Base-by-base conservation (phyloP, 2,797 vertebrate species). In the Micropoecilia bifurca region DNA sequence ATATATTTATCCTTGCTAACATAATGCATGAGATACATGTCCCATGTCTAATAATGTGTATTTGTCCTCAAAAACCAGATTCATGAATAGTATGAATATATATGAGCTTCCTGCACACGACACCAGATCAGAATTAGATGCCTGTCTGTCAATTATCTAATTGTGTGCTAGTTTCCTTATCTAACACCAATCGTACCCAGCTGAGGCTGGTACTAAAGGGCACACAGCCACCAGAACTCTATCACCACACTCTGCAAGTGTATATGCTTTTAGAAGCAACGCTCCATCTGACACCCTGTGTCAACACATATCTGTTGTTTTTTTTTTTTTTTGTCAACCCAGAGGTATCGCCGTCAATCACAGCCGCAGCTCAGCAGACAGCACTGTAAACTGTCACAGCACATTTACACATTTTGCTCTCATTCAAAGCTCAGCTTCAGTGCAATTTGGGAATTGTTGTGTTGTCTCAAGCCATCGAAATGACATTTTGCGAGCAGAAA, bases 221-320 rank as follows among this genome's bases (percentile, higher is more conserved):
- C 87, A 90, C 73, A 57, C 33, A 75, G 46, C 59, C 63, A 74
- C 53, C 43, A 69, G 47, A 63, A 83, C 18, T 66, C 48, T 41
- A 59, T 78, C 72, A 77, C 13, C 4, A 59, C 63, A 16, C 82
- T 78, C 48, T 43, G 45, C 50, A 88, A 89, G 87, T 78, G 83
- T 71, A 71, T n/a, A 48, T 53, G 57, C 30, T 88, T 81, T 77
- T 83, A 78, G 28, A 76, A 85, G 77, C 79, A 75, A 47, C 74
- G n/a, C 76, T 79, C 74, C 39, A 30, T 87, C 80, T 74, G 85
- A 87, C 86, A 85, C 87, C 55, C 80, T 75, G 75, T 88, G 90
- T 90, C 92, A 91, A 91, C 87, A 86, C 86, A 81, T 78, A 88
- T 91, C 87, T 83, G 41, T 46, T 91, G 72, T 88, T 81, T 78